Conservation (phyloP, 2,797 vertebrate genomes). For the Lophius americanus region DNA sequence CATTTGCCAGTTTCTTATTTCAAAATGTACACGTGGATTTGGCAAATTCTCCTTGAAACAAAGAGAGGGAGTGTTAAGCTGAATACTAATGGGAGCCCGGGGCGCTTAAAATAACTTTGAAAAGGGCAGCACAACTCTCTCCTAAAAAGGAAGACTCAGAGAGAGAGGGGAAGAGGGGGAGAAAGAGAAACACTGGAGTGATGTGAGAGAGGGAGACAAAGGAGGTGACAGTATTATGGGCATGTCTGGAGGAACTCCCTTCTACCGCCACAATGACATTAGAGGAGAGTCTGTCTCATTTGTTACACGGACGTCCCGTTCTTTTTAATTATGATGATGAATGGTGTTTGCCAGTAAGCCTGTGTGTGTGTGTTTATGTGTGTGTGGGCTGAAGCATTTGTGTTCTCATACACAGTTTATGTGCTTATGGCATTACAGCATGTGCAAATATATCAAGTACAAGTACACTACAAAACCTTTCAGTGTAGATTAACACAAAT, state of each 20-base stretch:
- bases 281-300: conserved; percentile 48
- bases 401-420: neutral
- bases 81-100: conserved; percentile 74
- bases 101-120: conserved; percentile 74
- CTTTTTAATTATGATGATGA: conserved; percentile 54
- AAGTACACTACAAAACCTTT: no score
- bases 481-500: no score
- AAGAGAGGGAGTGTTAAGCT: conserved; percentile 58
- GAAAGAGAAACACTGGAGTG: neutral
- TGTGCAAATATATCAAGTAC: no score
- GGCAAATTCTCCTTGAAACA: conserved; percentile 78
- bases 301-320: conserved; percentile 49
- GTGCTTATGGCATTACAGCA: no score
- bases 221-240: conserved; percentile 38
- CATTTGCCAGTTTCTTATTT: conserved; percentile 64
- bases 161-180: conserved; percentile 28
- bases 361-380: conserved; percentile 5
- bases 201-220: conserved; percentile 16
- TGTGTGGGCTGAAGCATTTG: neutral
- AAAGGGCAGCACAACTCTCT: conserved; percentile 71
- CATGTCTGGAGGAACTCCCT: conserved; percentile 35
- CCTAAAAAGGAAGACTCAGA: conserved; percentile 60
- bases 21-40: conserved; percentile 69
- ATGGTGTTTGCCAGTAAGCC: conserved; percentile 36
- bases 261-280: conserved; percentile 47